Conservation (phyloP, 2,797 vertebrate species). For the Sphenopsis melanotis region DNA sequence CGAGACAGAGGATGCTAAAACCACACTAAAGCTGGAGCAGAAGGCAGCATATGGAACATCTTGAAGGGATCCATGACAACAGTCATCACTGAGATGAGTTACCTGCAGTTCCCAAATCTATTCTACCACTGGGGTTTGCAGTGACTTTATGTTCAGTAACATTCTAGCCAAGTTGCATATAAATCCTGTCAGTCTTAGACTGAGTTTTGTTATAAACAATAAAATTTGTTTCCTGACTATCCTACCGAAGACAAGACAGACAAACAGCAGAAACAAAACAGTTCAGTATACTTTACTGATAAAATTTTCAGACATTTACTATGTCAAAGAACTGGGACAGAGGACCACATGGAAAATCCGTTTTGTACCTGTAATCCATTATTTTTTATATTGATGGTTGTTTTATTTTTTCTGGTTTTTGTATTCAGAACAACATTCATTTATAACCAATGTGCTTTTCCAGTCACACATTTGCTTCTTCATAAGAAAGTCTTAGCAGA, state of each 20-base stretch:
- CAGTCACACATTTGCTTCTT: neutral
- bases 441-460: neutral
- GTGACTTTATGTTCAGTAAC: neutral
- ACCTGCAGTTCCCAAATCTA: neutral
- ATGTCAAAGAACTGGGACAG: neutral
- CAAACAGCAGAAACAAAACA: neutral
- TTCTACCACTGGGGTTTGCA: neutral
- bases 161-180: neutral
- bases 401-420: neutral
- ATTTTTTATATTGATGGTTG: neutral
- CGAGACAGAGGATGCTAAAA: neutral
- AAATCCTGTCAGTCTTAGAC: conserved; percentile 25
- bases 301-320: neutral
- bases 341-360: neutral
- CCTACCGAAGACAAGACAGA: neutral
- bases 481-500: neutral
- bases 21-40: neutral
- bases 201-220: conserved; percentile 25
- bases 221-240: conserved; percentile 21
- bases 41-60: neutral
- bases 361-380: neutral
- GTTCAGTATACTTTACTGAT: neutral
- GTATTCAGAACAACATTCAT: neutral
- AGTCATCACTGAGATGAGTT: neutral
- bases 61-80: neutral